Evolutionary conservation across 2,888 invertebrate species (phyloP), one percentile per base, ranked within the genome.

Genomic region (Steinernema hermaphroditum): DNA sequence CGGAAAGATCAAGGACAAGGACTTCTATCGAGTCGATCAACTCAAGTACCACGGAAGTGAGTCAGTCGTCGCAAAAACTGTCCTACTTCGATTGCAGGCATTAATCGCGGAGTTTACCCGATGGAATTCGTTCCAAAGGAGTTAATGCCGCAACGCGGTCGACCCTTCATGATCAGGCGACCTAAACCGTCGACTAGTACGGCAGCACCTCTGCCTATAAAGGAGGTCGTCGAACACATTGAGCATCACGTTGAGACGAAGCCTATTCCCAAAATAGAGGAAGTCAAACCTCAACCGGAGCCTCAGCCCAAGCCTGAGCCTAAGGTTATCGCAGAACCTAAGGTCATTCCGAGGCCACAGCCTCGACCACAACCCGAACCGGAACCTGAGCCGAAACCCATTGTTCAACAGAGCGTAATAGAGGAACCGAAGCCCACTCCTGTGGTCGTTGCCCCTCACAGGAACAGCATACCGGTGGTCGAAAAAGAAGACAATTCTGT

Each of bases 41-140:
- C 74, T 68, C 68, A 75, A 73, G 68, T 78, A 80, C 70, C 75
- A 80, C 49, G 77, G 79, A 72, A 73, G 78, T 75, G 49, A 72
- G 76, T 69, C 34, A 43, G 68, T 6, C 27, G 75, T 19, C 24
- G 19, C 9, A 71, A 72, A 71, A 32, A 41, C 68, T 19, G 19
- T 24, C 12, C 22, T 68, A 32, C 12, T 70, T 54, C 27, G 22
- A 19, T 22, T 72, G 57, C 27, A 75, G 75, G 72, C 44, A 69
- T 50, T 19, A 76, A 76, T 41, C 71, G 76, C 19, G 76, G 76
- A 22, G 68, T 77, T 27, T 54, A 44, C 19, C 32, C 49, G 27
- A 22, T 76, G 24, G 73, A 76, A 27, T 73, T 76, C 19, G 76
- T 76, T 19, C n/a, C 76, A 9, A 44, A 24, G 1, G 54, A 24